Percentiles rank a stretch among this genome's conserved stretches.
These are phyloP conservation scores for Sebastes fasciatus DNA, from an alignment of 2,113 vertebrate species.

Conservation along the genomic window DNA sequence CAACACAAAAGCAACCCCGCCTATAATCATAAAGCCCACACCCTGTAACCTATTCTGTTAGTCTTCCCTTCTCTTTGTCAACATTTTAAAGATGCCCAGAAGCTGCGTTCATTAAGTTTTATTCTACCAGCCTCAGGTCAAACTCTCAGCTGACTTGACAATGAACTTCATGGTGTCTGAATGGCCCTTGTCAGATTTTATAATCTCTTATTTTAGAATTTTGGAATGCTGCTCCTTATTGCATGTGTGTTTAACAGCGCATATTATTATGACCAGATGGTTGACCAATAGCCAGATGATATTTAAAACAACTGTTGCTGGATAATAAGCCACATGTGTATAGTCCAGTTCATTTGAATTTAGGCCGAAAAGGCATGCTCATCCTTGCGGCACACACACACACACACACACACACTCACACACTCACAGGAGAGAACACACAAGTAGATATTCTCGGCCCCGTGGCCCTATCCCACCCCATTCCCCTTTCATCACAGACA, in stretches of 20 bases:
- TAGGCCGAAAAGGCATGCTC: slow-evolving; percentile 11
- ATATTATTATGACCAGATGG: slow-evolving; percentile 2
- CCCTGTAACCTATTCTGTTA: not conserved
- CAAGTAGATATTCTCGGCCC: slow-evolving; percentile 26
- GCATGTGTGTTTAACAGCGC: not conserved
- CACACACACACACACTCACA: slow-evolving; percentile 4
- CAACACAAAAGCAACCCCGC: not conserved
- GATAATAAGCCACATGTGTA: slow-evolving; percentile 13
- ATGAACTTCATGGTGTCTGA: not conserved
- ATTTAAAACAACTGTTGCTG: slow-evolving; percentile 18
- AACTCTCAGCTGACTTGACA: not conserved
- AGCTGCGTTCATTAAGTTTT: not conserved
- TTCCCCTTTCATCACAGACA: slow-evolving; percentile 42
- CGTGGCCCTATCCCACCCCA: slow-evolving; percentile 8
- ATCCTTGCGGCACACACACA: not conserved
- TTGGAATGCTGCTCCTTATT: not conserved
- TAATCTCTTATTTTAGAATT: slow-evolving; percentile 7
- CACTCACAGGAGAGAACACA: slow-evolving; percentile 25
- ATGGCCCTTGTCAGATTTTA: not conserved
- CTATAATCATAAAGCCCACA: slow-evolving; percentile 7
- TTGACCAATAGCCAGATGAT: slow-evolving; percentile 21
- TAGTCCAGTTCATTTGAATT: slow-evolving; percentile 12
- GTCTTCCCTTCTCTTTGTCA: not conserved
- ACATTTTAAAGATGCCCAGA: slow-evolving; percentile 2
- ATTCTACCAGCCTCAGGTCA: not conserved